A percentile compares a stretch with the other conserved stretches of the same genome.
Evolutionary conservation across 2,113 vertebrate species (phyloP).

Genomic region (Phalacrocorax brasilianus): DNA sequence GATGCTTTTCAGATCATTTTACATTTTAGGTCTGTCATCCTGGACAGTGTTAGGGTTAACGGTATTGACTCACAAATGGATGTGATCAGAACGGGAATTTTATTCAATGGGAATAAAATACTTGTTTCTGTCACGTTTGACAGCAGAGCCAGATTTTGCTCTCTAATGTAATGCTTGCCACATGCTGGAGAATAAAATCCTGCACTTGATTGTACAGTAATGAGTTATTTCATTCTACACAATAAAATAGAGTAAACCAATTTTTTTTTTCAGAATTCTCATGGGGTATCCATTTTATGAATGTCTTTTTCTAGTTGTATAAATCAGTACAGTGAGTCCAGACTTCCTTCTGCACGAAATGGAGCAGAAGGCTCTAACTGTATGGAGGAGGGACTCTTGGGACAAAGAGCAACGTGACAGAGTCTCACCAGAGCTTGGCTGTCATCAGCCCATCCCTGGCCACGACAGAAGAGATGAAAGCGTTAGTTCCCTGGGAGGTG

Average conservation of each 20-base stretch:
- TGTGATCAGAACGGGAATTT: slow-evolving; percentile 37
- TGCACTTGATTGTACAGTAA: slow-evolving; percentile 19
- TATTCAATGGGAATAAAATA: slow-evolving; percentile 55
- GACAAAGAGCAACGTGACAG: not conserved
- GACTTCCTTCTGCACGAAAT: not conserved
- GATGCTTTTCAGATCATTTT: not conserved
- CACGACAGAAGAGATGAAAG: not conserved
- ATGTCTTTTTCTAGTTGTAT: slow-evolving; percentile 37
- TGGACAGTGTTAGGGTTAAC: slow-evolving; percentile 21
- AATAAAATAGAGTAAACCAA: slow-evolving; percentile 15
- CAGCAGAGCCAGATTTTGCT: slow-evolving; percentile 35
- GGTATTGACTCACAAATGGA: slow-evolving; percentile 35
- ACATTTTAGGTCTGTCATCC: not conserved
- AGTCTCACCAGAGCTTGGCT: not conserved
- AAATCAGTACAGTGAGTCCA: slow-evolving; percentile 6
- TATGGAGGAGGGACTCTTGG: not conserved
- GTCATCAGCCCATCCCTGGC: not conserved
- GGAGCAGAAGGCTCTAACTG: not conserved
- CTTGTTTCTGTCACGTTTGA: slow-evolving; percentile 69
- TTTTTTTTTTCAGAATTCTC: not conserved
- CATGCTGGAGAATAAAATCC: slow-evolving; percentile 35
- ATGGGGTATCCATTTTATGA: not conserved
- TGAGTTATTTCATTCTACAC: slow-evolving; percentile 37
- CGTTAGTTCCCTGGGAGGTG: not conserved
- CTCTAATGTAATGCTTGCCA: slow-evolving; percentile 42